Evolutionary conservation across 2,113 vertebrate genomes (phyloP), one percentile per base, ranked within the genome.

Genomic region (Manacus vitellinus): DNA sequence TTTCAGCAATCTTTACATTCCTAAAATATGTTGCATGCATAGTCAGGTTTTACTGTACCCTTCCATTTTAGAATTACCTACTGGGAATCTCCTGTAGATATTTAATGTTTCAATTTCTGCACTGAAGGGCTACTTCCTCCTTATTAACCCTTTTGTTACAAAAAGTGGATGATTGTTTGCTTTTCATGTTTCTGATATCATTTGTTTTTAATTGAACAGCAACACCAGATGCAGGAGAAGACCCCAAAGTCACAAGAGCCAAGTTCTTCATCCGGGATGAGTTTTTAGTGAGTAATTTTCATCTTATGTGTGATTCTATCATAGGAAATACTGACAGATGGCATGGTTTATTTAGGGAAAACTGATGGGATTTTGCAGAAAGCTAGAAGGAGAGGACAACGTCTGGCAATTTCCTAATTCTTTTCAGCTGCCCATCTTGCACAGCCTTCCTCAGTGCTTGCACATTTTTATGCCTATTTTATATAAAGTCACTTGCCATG

Each of bases 221-320:
- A 97, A 99, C 98, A 97, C 99, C 99, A 78, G 99, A 99, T 96
- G 99, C 99, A 17, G 99, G 99, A 94, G 99, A 99, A 97, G 99
- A 99, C 96, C 99, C 99, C 58, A 99, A 99, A 99, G 99, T 99
- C 82, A 99, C 99, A 30, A 99, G 99, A 98, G 99, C 99, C 74
- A 99, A 99, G 97, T 99, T 99, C 98, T 99, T 99, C 97, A 99
- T 99, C 97, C 98, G 99, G 91, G 99, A 99, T 86, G 99, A 99
- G 97, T 99, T 99, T 97, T 97, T 99, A 98, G 99, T 99, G 97
- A 98, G 99, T 98, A 74, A 61, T 65, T 93, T 94, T 77, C 20
- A 66, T 74, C 52, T 87, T 95, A 68, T 47, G 47, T 78, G 58
- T 83, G 25, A 63, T 77, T 62, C 54, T 91, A 15, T 33, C 81